Evolutionary conservation across 2,888 invertebrate species (phyloP), one percentile per base, ranked within the genome.

Genomic region (Amorpha juglandis): DNA sequence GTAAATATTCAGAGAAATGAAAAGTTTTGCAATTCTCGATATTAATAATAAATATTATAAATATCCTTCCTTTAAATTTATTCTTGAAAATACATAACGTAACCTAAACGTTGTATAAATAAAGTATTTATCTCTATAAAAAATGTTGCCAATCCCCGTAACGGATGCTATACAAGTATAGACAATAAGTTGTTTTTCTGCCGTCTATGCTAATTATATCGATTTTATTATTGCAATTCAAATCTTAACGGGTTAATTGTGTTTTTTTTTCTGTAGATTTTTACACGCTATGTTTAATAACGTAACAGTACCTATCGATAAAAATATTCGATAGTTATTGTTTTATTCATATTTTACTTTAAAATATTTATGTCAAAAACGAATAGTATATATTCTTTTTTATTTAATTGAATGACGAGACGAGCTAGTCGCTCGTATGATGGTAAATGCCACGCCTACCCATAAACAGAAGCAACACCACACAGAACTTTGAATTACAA

Each of bases 201-300:
- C 63, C 76, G 72, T 74, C 72, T 82, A 82, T 84, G 84, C 75
- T 82, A 83, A 83, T 85, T 71, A 66, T 64, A 71, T 73, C 74
- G 75, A 76, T 75, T 79, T 77, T 75, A 84, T 79, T 78, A 55
- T 38, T 55, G 55, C 55, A 55, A 55, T 55, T 55, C 55, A 55
- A 55, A 38, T 55, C 16, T 35, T 55, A 35, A 38, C 55, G 3
- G 38, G 55, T 55, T 55, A 35, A 38, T 55, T 35, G 38, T 38
- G 11, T 38, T 55, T 48, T 48, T 16, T 53, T 33, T 27, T 27
- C n/a, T n/a, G n/a, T 27, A 27, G 1, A 27, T 27, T 27, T 27
- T 4, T 33, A 52, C 7, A 38, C 7, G 7, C 38, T 9, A 38
- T 38, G 38, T 38, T 38, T 38, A 38, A 38, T 38, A 48, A 3